Base-by-base conservation (phyloP, 2,888 invertebrate genomes). In the Stenodema calcarata region DNA sequence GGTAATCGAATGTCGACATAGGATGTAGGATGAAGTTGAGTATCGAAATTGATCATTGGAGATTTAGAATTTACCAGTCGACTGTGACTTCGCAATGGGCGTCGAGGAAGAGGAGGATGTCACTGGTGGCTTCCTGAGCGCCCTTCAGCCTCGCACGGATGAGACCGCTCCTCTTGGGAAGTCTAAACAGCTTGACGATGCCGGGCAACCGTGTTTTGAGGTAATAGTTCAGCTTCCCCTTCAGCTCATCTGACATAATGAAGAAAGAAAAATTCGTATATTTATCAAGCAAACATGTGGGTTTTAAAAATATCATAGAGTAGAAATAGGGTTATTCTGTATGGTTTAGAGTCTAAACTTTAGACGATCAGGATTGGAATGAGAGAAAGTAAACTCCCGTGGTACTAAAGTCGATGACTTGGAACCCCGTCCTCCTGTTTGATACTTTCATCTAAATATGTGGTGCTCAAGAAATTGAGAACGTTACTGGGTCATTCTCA, bases 81-180 rank as follows among this genome's bases (percentile, higher is more conserved):
- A 92, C 91, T 88, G 94, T 95, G 3, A 94, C 94, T 92, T 98
- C 98, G 91, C 98, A 98, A 91, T 98, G 98, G 0, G 98, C 96
- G 92, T 98, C 98, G 88, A 98, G 92, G 92, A 98, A 98, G 80
- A 97, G 93, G 83, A 98, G 91, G 54, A 95, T 95, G 90, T 96
- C 95, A 0, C 96, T 98, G 7, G 91, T 92, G 1, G 99, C 97
- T 88, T 93, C 93, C 88, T 95, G 93, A 0, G 99, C 98, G 70
- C 99, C 98, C 80, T 95, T 95, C 89, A 98, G 92, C 76, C 98
- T 93, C 0, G 99, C 99, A 62, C 97, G 93, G 90, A 98, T 99
- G 86, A 99, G 92, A 1, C 99, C 99, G 90, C 95, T 93, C 91
- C 96, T 92, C 92, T 95, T 90, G 79, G 94, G 93, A 85, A 97